These are phyloP conservation scores for Parasteatoda lunata DNA, from an alignment of 2,888 invertebrate species.

Conservation along the genomic window DNA sequence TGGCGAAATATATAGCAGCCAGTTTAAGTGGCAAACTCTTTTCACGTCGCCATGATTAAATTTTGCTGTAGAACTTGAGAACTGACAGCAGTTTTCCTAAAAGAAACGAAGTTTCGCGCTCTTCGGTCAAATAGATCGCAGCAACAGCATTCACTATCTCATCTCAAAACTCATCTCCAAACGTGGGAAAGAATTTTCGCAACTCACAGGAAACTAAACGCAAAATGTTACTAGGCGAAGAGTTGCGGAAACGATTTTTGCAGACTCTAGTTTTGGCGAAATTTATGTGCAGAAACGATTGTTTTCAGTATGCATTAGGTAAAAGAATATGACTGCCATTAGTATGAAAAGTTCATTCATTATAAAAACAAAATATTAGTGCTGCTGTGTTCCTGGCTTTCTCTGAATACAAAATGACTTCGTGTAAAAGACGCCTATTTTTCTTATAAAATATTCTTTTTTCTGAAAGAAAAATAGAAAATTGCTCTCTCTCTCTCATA, in stretches of 20 bases:
- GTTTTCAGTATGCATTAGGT: conserved; percentile 50
- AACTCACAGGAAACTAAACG: conserved; percentile 26
- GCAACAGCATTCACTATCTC: neutral
- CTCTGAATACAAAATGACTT: too few relatives aligned
- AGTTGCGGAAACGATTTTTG: conserved; percentile 39
- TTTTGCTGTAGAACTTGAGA: conserved; percentile 44
- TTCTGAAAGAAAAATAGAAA: neutral
- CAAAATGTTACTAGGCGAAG: conserved; percentile 41
- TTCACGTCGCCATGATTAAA: conserved; percentile 40
- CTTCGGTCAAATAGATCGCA: conserved; percentile 23
- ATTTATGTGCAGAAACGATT: conserved; percentile 48
- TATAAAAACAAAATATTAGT: conserved; percentile 18
- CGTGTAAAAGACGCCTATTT: neutral
- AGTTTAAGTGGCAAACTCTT: conserved; percentile 15
- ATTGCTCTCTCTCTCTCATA: neutral
- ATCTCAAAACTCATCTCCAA: conserved; percentile 28
- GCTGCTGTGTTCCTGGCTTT: neutral
- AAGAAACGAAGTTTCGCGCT: conserved; percentile 42
- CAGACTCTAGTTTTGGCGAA: conserved; percentile 5
- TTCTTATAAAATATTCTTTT: neutral
- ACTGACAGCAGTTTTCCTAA: conserved; percentile 33
- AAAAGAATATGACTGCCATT: conserved; percentile 34
- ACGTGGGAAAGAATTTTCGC: conserved; percentile 51
- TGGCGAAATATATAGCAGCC: conserved; percentile 29
- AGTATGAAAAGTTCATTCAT: conserved; percentile 46